phyloP scores from a whole-genome alignment of 1,140 invertebrate genomes.

The Camponotus pennsylvanicus region DNA sequence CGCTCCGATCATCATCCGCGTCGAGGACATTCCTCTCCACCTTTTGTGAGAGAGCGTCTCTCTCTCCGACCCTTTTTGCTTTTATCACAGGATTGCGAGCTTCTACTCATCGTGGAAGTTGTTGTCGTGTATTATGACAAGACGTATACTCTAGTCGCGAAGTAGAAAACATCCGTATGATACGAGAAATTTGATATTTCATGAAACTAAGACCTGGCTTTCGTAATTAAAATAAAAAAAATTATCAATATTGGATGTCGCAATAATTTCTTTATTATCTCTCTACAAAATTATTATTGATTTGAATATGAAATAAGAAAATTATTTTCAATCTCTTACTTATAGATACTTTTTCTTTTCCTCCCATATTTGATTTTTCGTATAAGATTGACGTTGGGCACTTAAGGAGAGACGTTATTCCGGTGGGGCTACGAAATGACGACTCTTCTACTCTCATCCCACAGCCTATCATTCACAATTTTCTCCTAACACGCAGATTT shows the following conservation, averaged over 20 bases:
- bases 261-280: not conserved
- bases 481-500: conserved; percentile 32
- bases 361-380: not conserved
- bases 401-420: conserved; percentile 19
- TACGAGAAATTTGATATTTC: not conserved
- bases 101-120: conserved; percentile 38
- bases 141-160: not conserved
- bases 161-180: conserved; percentile 7
- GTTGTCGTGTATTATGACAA: conserved; percentile 22
- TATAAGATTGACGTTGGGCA: not conserved
- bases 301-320: not conserved
- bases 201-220: not conserved
- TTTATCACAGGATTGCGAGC: conserved; percentile 38
- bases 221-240: not conserved
- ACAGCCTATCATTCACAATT: not conserved
- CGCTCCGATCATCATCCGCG: not conserved
- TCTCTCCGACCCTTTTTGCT: conserved; percentile 14
- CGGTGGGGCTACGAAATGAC: conserved; percentile 11
- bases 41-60: conserved; percentile 10
- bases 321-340: not conserved
- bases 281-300: not conserved
- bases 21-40: conserved; percentile 21
- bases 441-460: not conserved
- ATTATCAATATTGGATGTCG: not conserved
- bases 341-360: not conserved